Conservation (phyloP, 2,113 vertebrate species). For the Callipepla squamata region DNA sequence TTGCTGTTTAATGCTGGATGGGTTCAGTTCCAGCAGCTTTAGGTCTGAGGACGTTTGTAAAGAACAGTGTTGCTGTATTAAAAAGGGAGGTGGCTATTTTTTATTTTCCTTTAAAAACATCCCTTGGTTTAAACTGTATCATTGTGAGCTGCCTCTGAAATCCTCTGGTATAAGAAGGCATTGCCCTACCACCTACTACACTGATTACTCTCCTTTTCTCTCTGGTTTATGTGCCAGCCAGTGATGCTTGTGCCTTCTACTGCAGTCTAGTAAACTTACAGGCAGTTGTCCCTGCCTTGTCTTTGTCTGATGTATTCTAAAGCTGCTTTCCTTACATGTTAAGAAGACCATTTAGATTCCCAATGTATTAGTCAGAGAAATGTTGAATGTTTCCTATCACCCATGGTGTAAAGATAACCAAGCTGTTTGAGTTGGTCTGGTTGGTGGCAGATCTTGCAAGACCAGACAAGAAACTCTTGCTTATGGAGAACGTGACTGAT, state of each 20-base stretch:
- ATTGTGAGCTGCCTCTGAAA: neutral
- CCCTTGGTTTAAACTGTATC: neutral
- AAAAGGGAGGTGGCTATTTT: neutral
- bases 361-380: neutral
- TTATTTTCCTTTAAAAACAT: neutral
- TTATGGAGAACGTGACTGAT: neutral
- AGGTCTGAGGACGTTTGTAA: neutral
- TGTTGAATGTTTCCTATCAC: neutral
- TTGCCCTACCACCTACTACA: neutral
- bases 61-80: neutral
- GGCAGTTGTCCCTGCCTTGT: neutral
- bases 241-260: neutral
- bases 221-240: neutral
- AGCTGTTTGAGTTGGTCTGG: neutral
- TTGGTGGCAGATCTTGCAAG: neutral
- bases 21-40: neutral
- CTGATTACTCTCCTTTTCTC: neutral
- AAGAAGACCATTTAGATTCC: neutral
- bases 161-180: neutral
- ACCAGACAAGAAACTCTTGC: neutral
- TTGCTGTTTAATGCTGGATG: neutral
- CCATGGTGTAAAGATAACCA: neutral
- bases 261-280: neutral
- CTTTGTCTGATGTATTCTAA: neutral
- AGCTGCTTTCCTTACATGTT: neutral